phyloP scores from a whole-genome alignment of 2,888 invertebrate species.

The Platynereis dumerilii region DNA sequence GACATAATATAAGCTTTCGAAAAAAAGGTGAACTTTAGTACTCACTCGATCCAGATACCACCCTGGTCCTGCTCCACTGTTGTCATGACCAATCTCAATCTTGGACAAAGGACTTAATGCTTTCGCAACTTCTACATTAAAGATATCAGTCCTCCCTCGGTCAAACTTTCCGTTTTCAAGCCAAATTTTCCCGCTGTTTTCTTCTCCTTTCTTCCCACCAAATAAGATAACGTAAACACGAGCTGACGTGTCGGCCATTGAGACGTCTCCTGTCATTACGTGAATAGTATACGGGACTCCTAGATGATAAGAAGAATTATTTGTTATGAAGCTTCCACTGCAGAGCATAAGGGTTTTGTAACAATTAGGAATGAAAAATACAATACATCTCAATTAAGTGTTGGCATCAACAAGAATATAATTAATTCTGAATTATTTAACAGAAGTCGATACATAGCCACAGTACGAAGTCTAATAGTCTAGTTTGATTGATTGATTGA shows the following conservation, averaged over 20 bases:
- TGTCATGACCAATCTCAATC: conserved; percentile 62
- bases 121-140: conserved; percentile 55
- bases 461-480: no score
- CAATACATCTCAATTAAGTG: no score
- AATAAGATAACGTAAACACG: conserved; percentile 56
- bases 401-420: no score
- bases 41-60: conserved; percentile 58
- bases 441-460: no score
- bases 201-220: conserved; percentile 48
- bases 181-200: conserved; percentile 61
- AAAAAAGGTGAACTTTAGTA: no score
- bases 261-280: conserved; percentile 57
- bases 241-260: conserved; percentile 59
- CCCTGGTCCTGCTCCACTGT: conserved; percentile 56
- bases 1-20: no score
- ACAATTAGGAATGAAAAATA: no score
- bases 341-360: no score
- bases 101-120: conserved; percentile 56
- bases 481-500: no score
- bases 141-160: conserved; percentile 55
- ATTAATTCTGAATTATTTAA: no score
- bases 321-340: no score
- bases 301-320: conserved; percentile 5
- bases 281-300: conserved; percentile 59
- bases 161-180: conserved; percentile 58